phyloP scores from a whole-genome alignment of 1,140 invertebrate genomes.

The Drosophila sechellia region DNA sequence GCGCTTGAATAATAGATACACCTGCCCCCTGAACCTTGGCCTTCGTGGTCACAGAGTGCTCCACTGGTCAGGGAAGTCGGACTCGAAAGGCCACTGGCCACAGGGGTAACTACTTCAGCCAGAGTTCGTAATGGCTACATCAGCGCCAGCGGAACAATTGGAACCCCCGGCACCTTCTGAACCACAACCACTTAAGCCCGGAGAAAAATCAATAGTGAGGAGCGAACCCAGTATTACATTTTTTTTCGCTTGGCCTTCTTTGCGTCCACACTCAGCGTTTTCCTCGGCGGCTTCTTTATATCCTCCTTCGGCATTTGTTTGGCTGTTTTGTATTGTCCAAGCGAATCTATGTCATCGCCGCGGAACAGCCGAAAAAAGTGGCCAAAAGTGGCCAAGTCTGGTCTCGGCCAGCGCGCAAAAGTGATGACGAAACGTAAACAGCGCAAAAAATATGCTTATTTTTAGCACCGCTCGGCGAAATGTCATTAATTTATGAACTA shows the following conservation, averaged over 20 bases:
- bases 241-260: constrained; percentile 53
- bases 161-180: background rate
- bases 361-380: constrained; percentile 9
- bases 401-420: constrained; percentile 36
- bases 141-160: background rate
- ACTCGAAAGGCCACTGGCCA: constrained; percentile 22
- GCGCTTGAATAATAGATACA: constrained; percentile 20
- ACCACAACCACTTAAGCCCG: constrained; percentile 1
- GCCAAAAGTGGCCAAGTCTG: constrained; percentile 37
- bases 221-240: constrained; percentile 62
- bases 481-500: constrained; percentile 69
- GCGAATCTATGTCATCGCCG: constrained; percentile 57
- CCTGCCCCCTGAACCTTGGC: constrained; percentile 28
- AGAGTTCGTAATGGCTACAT: constrained; percentile 6
- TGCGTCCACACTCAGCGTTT: constrained; percentile 40
- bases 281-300: constrained; percentile 39
- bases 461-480: constrained; percentile 54
- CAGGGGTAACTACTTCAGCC: constrained; percentile 1
- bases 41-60: constrained; percentile 1
- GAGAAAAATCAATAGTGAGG: constrained; percentile 60
- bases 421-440: constrained; percentile 67
- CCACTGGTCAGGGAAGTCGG: constrained; percentile 12
- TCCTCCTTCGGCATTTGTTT: constrained; percentile 45
- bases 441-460: constrained; percentile 46
- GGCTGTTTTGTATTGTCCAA: constrained; percentile 32